Percentiles rank a stretch among this genome's conserved stretches.
Evolutionary conservation across 2,113 vertebrate genomes (phyloP).

Genomic region (Heptranchias perlo): DNA sequence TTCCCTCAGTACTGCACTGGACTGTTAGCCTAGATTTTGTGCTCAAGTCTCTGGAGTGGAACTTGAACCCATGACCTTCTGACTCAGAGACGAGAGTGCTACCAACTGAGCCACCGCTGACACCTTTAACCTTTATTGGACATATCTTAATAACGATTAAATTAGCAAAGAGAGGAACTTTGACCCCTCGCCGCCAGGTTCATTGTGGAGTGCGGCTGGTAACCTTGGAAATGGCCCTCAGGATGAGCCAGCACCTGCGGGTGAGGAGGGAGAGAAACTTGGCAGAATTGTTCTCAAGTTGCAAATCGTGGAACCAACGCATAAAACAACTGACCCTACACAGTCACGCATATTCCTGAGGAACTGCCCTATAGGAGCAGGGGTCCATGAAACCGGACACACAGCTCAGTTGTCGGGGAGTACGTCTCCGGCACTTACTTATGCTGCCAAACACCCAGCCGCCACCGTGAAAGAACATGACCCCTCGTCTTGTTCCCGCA

Average conservation of each 20-base stretch:
- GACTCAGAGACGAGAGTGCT: background rate
- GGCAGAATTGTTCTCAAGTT: background rate
- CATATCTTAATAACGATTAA: background rate
- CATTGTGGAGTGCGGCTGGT: background rate
- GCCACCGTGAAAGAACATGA: constrained; percentile 75
- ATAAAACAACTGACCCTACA: background rate
- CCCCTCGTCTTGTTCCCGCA: constrained; percentile 53
- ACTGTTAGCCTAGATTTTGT: background rate
- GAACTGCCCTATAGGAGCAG: background rate
- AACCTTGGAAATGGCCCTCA: background rate
- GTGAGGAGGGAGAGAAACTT: background rate
- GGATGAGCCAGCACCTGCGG: no score
- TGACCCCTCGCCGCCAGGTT: background rate
- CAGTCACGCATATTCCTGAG: background rate
- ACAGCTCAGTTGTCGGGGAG: background rate
- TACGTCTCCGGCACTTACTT: constrained; percentile 55
- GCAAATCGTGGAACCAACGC: background rate
- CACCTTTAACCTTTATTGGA: background rate
- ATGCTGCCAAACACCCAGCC: constrained; percentile 65
- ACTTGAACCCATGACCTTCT: no score
- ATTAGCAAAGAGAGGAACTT: background rate
- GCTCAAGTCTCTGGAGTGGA: no score
- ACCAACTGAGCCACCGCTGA: background rate
- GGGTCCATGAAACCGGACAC: background rate
- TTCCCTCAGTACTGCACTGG: no score